Evolutionary conservation across 2,797 vertebrate species (phyloP).

Genomic region (Amniataba percoides): DNA sequence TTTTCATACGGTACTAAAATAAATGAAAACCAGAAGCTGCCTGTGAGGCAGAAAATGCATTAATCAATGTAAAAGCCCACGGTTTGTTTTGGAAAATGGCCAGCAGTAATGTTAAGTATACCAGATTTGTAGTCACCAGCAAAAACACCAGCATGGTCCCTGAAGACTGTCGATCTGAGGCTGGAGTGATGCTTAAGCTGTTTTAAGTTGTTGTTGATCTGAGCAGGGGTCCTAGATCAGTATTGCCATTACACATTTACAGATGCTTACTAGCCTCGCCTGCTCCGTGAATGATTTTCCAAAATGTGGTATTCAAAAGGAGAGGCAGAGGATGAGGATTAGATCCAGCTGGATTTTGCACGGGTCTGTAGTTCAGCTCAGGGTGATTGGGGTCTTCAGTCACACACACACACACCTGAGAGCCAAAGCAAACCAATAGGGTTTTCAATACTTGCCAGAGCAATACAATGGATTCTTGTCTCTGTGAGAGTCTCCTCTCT

Average conservation of each 20-base stretch:
- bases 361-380: conserved; percentile 51
- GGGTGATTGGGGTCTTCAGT: conserved; percentile 50
- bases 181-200: conserved; percentile 20
- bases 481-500: conserved; percentile 30
- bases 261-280: conserved; percentile 24
- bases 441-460: conserved; percentile 42
- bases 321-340: conserved; percentile 47
- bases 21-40: conserved; percentile 48
- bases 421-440: conserved; percentile 43
- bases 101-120: conserved; percentile 41
- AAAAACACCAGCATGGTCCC: conserved; percentile 28
- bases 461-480: conserved; percentile 36
- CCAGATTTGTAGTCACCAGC: conserved; percentile 35
- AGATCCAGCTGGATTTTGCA: conserved; percentile 50
- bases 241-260: conserved; percentile 41
- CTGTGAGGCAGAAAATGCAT: conserved; percentile 46
- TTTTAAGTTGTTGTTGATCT: conserved; percentile 43
- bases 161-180: conserved; percentile 36
- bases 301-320: conserved; percentile 29
- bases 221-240: conserved; percentile 24
- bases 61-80: conserved; percentile 60
- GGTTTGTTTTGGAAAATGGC: conserved; percentile 49
- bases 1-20: conserved; percentile 55
- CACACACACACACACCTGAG: conserved; percentile 46
- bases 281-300: conserved; percentile 42